Conservation (phyloP, 1,140 invertebrate species). For the Cotesia chilonis region DNA sequence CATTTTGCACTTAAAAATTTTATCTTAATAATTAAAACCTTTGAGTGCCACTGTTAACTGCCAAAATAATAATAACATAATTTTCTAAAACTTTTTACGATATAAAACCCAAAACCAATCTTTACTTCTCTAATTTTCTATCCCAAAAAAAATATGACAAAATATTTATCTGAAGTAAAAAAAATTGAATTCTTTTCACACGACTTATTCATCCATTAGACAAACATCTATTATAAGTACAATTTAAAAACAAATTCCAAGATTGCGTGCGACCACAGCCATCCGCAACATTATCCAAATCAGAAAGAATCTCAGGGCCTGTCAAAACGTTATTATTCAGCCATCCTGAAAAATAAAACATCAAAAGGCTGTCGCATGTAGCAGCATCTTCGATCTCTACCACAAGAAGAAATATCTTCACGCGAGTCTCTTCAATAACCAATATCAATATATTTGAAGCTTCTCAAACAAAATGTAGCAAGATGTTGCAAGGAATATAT, state of each 20-base stretch:
- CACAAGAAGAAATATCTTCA: constrained; percentile 15
- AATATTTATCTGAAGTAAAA: too few species aligned
- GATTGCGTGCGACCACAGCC: constrained; percentile 9
- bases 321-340: not conserved
- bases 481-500: constrained; percentile 10
- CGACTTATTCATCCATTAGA: too few species aligned
- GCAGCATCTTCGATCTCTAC: not conserved
- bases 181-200: not conserved
- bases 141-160: too few species aligned
- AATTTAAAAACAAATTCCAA: constrained; percentile 2
- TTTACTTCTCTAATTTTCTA: too few species aligned
- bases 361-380: not conserved
- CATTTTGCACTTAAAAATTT: too few species aligned
- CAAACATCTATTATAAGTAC: too few species aligned
- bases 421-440: not conserved
- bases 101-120: too few species aligned
- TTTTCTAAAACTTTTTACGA: too few species aligned
- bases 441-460: too few species aligned
- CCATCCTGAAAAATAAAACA: not conserved
- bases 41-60: too few species aligned
- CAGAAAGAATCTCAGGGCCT: not conserved
- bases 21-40: too few species aligned
- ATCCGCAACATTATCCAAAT: constrained; percentile 10
- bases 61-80: too few species aligned
- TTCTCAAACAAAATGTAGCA: not conserved